Evolutionary conservation across 2,113 vertebrate species (phyloP), one percentile per base, ranked within the genome.

Genomic region (Spea bombifrons): DNA sequence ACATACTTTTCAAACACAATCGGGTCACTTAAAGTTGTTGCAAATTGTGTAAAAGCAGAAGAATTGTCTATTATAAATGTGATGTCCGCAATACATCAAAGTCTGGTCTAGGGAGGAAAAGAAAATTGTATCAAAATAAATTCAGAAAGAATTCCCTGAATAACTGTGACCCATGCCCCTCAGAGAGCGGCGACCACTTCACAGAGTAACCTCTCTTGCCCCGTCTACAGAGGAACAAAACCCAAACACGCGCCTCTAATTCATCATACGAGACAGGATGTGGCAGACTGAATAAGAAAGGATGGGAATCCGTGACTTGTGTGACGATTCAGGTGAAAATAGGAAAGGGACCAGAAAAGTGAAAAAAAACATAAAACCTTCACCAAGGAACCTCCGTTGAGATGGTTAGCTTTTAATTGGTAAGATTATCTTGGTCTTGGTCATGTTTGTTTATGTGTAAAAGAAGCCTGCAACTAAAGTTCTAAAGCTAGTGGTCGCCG

Each of bases 281-380:
- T 69, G 76, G 76, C 76, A 71, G 55, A 12, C 71, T 61, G 71
- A 68, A 78, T 71, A 16, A 71, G 57, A 71, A 78, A 52, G 47
- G 71, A 78, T 78, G 57, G 52, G 50, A 47, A 52, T 78, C 50
- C 68, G 17, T 78, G 57, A 78, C 76, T 64, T 63, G 47, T n/a
- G 7, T 71, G 10, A 52, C 63, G 57, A 78, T 78, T 71, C 67
- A 52, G 30, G 44, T 83, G 66, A 85, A 89, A 88, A 84, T 84
- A 90, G 0, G 16, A 17, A 75, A 43, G 43, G 13, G 43, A 48
- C 30, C 15, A 30, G 30, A 30, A 30, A 30, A 30, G 30, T 30
- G 30, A 30, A 30, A 30, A n/a, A 30, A 30, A 30, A 30, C 30
- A 30, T 30, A 30, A 30, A 30, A 30, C 30, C 30, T 30, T 30